Evolutionary conservation across 2,888 invertebrate genomes (phyloP), one percentile per base, ranked within the genome.

Genomic region (Eristalis arbustorum): DNA sequence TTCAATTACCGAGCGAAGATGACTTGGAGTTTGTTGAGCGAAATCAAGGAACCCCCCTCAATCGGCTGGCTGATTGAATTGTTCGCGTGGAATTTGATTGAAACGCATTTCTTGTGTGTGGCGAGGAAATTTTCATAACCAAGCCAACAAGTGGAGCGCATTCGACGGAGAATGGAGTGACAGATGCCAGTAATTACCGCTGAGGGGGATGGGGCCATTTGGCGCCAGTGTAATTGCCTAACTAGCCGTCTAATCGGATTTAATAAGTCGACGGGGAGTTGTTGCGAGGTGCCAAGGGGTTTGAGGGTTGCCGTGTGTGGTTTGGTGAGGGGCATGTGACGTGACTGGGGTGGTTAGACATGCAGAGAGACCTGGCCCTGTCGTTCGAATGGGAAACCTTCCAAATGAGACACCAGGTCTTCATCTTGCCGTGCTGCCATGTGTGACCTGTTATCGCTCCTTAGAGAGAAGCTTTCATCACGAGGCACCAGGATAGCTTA

Each of bases 1-100:
- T 74, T 63, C 56, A 73, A 80, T 67, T 62, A 57, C 62, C 68
- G 63, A 56, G 62, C 13, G 25, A 31, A 28, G 59, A 57, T 72
- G 72, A 62, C 66, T 73, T 28, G 42, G 67, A 34, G 49, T 78
- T 66, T 40, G 61, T 72, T 61, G 63, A 57, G 64, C 56, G 40
- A 71, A 71, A 78, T 71, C 71, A 78, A 42, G 49, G 66, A 59
- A 31, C 59, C 14, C 49, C 22, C 49, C 22, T 0, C 42, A 64
- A 61, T 49, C 31, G 75, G 14, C 42, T 59, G 25, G 13, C 14
- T 31, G 49, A 67, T 68, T 76, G 49, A 62, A 68, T 68, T 68
- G 67, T n/a, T 67, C 57, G 64, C n/a, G 57, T 40, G 56, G 23
- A 28, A 73, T 31, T 63, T 73, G 6, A 49, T 18, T 8, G 49